Evolutionary conservation across 2,888 invertebrate genomes (phyloP).

Genomic region (Gastracanthus pulcherrimus): DNA sequence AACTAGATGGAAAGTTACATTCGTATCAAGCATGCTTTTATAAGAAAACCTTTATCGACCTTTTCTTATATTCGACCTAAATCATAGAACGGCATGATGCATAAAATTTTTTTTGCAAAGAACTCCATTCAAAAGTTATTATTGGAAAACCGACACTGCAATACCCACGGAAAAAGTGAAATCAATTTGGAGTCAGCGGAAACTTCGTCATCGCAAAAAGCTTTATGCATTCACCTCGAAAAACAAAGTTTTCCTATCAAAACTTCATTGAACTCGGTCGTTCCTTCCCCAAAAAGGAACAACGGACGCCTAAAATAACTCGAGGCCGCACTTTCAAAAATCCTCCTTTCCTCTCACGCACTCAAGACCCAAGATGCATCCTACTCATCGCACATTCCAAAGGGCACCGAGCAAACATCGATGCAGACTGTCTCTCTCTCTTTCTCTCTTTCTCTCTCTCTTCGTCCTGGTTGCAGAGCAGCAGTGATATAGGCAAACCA

Average conservation of each 20-base stretch:
- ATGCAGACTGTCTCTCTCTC: too few relatives aligned
- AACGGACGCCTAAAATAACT: background rate
- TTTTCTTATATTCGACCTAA: too few relatives aligned
- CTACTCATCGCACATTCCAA: too few relatives aligned
- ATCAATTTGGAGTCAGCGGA: conserved; percentile 3
- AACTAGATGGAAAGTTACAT: too few relatives aligned
- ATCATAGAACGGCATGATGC: background rate
- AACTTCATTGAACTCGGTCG: background rate
- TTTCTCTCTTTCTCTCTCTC: too few relatives aligned
- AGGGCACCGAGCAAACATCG: too few relatives aligned
- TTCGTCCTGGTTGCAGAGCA: too few relatives aligned
- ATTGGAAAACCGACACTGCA: background rate
- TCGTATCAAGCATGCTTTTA: too few relatives aligned
- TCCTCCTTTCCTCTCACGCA: too few relatives aligned
- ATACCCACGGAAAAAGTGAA: background rate
- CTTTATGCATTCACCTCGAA: background rate
- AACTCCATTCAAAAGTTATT: background rate
- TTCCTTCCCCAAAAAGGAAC: background rate
- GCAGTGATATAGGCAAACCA: too few relatives aligned
- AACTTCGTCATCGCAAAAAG: background rate
- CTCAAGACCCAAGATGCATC: too few relatives aligned
- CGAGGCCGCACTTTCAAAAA: background rate
- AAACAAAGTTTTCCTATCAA: conserved; percentile 29
- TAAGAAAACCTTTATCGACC: too few relatives aligned
- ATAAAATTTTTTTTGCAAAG: background rate